Base-by-base conservation (phyloP, 2,113 vertebrate genomes). In the Rallus limicola region DNA sequence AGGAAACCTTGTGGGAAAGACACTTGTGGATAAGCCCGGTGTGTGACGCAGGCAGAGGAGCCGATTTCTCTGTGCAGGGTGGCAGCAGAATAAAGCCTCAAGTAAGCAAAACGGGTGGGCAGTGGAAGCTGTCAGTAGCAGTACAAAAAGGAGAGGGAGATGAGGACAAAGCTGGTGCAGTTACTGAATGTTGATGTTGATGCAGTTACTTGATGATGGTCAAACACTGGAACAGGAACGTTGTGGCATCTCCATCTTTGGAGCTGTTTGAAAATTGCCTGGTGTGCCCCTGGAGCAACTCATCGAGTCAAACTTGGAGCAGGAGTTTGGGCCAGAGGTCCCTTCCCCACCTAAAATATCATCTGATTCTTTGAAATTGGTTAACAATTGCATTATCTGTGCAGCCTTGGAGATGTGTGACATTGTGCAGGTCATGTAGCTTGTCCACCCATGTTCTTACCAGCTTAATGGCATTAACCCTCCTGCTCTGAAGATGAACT, bases 11-110 rank as follows among this genome's bases (percentile, higher is more conserved):
- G 40, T 1, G 5, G 50, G 72, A 44, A 46, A 34, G 13, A 8
- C 5, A 4, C 20, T 2, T 31, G 13, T 28, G 11, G 64, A 4
- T 55, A 44, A 67, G 21, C 33, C 48, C 1, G 0, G 11, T 53
- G 64, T 48, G 40, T 62, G 44, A 8, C 60, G 67, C 31, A 46
- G 70, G 25, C 44, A 10, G 40, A 8, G 62, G 59, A 69, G 69
- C 52, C 4, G 34, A 21, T 36, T 40, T 21, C 55, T 58, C 60
- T 40, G 64, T 36, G 38, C 26, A 12, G 64, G 19, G 17, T 53
- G 60, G 60, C 21, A 69, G 58, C 21, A 69, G 48, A 85, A 10
- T 55, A 79, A 63, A 95, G 11, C 33, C 26, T 62, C 31, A 16
- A 23, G 34, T 34, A 33, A 68, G 60, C 42, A 65, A 68, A 82